Evolutionary conservation across 2,888 invertebrate species (phyloP), one percentile per base, ranked within the genome.

Genomic region (Apodemia zela): DNA sequence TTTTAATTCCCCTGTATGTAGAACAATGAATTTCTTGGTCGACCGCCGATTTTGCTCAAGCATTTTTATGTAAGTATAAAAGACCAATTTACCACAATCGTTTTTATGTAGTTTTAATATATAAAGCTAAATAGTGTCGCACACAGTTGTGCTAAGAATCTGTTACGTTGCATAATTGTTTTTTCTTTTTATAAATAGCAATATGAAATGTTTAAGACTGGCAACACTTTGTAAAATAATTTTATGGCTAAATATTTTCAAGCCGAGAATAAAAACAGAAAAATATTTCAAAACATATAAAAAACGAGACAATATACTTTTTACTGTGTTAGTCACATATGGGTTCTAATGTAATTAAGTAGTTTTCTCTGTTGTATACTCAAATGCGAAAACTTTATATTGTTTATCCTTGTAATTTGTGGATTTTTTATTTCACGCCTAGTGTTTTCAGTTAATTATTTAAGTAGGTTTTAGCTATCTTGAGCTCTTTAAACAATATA

Each of bases 21-120:
- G 74, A 80, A 80, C 85, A 85, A 86, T 87, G 83, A 80, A 82
- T 84, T 84, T 81, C 80, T 73, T 75, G 68, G 70, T 74, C 69
- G 72, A 73, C 70, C 71, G 67, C 67, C 65, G 65, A 70, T 71
- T 69, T 84, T 87, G 88, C 87, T 88, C 87, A 87, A 87, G 84
- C 82, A 84, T 54, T 54, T 54, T 51, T 54, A 74, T 83, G 82
- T 84, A 85, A 75, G 68, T 75, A 72, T 73, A 69, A 74, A 68
- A 72, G 72, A 71, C 73, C 70, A 54, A 54, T 54, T 25, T 54
- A 54, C 54, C 63, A 54, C 42, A 15, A 35, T 33, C 59, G 13
- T 54, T 21, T 54, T 54, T 54, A 25, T 54, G 54, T 54, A 54
- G 54, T 15, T 54, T 54, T 54, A 54, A 54, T 54, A 63, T 25